These are phyloP conservation scores for Eretmocerus hayati DNA, from an alignment of 2,888 invertebrate species.

Conservation along the genomic window DNA sequence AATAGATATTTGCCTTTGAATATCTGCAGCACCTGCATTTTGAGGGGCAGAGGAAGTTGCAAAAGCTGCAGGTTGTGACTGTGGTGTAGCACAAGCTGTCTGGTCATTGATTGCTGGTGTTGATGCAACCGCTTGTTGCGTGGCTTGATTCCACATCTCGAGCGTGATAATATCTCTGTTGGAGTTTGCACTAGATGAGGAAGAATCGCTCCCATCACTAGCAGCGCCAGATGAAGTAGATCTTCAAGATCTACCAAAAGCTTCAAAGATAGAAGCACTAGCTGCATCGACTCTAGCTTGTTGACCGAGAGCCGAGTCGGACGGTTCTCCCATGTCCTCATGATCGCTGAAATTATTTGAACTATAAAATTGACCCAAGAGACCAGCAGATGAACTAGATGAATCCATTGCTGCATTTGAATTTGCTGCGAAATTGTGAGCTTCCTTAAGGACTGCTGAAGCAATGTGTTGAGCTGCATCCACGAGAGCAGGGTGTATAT, in stretches of 20 bases:
- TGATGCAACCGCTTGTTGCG: conserved; percentile 60
- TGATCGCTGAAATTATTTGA: conserved; percentile 52
- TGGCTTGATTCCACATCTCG: conserved; percentile 74
- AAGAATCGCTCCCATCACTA: neutral
- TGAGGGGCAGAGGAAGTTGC: neutral
- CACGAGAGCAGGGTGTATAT: conserved; percentile 66
- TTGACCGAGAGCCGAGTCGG: conserved; percentile 46
- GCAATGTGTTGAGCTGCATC: conserved; percentile 64
- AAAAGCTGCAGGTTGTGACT: conserved; percentile 10
- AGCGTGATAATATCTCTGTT: conserved; percentile 59
- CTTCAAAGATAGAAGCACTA: too few relatives aligned
- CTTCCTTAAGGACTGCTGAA: conserved; percentile 50
- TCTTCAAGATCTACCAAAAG: conserved; percentile 56
- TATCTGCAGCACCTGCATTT: conserved; percentile 20
- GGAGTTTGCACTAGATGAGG: conserved; percentile 29
- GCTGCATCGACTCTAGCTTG: too few relatives aligned
- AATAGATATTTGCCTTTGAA: conserved; percentile 59
- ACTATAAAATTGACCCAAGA: conserved; percentile 50
- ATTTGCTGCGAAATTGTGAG: conserved; percentile 32
- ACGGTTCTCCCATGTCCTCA: conserved; percentile 53
- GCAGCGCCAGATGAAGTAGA: conserved; percentile 21
- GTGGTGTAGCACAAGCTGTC: conserved; percentile 23
- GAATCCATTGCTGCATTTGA: conserved; percentile 26
- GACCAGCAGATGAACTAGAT: conserved; percentile 30
- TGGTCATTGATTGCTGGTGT: conserved; percentile 31